Conservation (phyloP, 2,797 vertebrate genomes). For the Poeciliopsis presidionis region DNA sequence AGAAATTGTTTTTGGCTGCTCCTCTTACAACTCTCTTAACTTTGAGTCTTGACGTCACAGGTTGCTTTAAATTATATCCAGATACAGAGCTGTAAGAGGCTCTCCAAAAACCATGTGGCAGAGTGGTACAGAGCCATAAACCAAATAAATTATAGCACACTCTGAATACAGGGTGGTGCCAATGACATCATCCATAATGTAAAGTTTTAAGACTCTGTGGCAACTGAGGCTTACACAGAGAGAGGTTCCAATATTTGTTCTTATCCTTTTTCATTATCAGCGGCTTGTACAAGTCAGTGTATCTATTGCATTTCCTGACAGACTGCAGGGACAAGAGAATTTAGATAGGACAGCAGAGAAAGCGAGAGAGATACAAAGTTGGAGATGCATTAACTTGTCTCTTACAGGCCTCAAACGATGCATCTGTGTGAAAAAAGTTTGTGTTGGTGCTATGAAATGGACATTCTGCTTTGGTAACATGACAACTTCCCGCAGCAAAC, state of each 20-base stretch:
- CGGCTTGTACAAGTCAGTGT: constrained; percentile 46
- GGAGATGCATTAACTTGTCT: constrained; percentile 59
- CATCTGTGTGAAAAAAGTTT: constrained; percentile 35
- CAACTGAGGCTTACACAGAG: constrained; percentile 38
- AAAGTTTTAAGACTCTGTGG: constrained; percentile 34
- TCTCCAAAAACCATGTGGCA: constrained; percentile 25
- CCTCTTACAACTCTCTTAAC: constrained; percentile 14
- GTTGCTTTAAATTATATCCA: constrained; percentile 42
- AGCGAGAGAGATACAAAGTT: constrained; percentile 29
- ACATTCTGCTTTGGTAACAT: constrained; percentile 19
- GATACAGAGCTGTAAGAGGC: constrained; percentile 3
- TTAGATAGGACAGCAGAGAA: constrained; percentile 46
- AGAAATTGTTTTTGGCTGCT: constrained; percentile 39
- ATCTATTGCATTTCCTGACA: constrained; percentile 49
- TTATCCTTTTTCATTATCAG: constrained; percentile 57
- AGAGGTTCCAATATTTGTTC: constrained; percentile 41
- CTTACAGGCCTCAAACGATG: constrained; percentile 38
- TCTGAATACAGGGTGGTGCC: constrained; percentile 25
- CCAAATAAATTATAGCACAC: constrained; percentile 25
- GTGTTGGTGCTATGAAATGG: constrained; percentile 21
- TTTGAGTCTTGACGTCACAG: constrained; percentile 21
- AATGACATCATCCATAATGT: constrained; percentile 46
- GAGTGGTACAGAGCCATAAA: not conserved
- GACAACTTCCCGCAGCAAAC: constrained; percentile 4
- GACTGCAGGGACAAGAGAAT: constrained; percentile 42